Evolutionary conservation across 2,888 invertebrate species (phyloP), one percentile per base, ranked within the genome.

Genomic region (Trichacis sp.): DNA sequence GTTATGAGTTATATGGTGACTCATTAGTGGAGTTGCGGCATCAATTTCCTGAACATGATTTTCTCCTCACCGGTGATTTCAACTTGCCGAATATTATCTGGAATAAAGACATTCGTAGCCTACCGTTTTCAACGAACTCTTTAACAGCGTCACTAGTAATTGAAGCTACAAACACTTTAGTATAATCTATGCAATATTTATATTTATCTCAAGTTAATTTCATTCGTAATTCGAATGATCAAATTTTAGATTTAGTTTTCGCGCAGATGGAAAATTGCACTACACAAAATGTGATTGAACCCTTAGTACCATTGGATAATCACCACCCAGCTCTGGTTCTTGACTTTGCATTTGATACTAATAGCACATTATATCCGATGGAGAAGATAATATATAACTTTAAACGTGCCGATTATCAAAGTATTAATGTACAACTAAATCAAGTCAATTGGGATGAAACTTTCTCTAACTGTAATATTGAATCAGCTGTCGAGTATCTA

Each of bases 131-230:
- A 33, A 11, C 33, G 11, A n/a, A n/a, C n/a, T 2, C 9, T 2
- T 33, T n/a, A 6, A 3, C 33, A 11, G 9, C 11, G 2, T 33
- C 33, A 6, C 9, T 9, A 33, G n/a, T n/a, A 5, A 2, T 6
- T 33, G 8, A 33, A 6, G 8, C 33, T 9, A 9, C 33, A 3
- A n/a, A n/a, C 9, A 33, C 9, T 33, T n/a, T 33, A 3, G 33
- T n/a, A 33, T 2, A n/a, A 3, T 33, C 8, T n/a, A 9, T 33
- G 2, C n/a, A 2, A 2, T 48, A 20, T 15, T 12, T 48, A 11
- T 29, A 48, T 30, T 15, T 48, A 48, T 12, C 11, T 48, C 48
- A 48, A 30, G 2, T 30, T 17, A 48, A 48, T 48, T 19, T 11
- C 8, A 20, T 30, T 14, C 2, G 1, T 19, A 48, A 48, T 15